Percentiles rank a stretch among this genome's conserved stretches.
phyloP scores from a whole-genome alignment of 1,140 invertebrate species.

The Megalonaias nervosa region DNA sequence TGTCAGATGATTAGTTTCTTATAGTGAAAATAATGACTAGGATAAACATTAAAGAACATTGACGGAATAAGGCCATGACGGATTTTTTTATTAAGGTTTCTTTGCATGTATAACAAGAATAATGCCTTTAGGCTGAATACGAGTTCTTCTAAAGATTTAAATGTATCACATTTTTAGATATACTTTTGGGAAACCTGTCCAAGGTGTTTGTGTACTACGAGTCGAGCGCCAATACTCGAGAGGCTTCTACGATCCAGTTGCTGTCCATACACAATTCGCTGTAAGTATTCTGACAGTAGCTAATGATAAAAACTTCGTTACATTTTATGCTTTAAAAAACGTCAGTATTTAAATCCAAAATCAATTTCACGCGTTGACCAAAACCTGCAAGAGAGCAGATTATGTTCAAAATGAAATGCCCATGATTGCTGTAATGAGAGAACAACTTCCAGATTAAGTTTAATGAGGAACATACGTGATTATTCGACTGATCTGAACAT shows the following conservation, averaged over 20 bases:
- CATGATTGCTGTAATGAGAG: too few species aligned
- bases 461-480: too few species aligned
- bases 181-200: slow-evolving; percentile 22
- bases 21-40: too few species aligned
- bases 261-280: slow-evolving; percentile 5
- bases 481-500: too few species aligned
- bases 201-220: slow-evolving; percentile 10
- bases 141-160: background rate
- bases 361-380: background rate
- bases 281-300: background rate
- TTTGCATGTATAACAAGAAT: too few species aligned
- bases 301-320: background rate
- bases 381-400: background rate
- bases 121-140: too few species aligned
- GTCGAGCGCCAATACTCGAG: slow-evolving; percentile 2
- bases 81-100: too few species aligned
- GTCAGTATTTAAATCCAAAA: background rate
- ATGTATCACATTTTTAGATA: slow-evolving; percentile 7
- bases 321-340: too few species aligned
- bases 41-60: too few species aligned
- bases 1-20: too few species aligned
- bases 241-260: slow-evolving; percentile 23
- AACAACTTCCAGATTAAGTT: too few species aligned
- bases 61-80: too few species aligned
- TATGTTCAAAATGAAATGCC: background rate